Evolutionary conservation across 1,140 invertebrate species (phyloP).

Genomic region (Araneus ventricosus): DNA sequence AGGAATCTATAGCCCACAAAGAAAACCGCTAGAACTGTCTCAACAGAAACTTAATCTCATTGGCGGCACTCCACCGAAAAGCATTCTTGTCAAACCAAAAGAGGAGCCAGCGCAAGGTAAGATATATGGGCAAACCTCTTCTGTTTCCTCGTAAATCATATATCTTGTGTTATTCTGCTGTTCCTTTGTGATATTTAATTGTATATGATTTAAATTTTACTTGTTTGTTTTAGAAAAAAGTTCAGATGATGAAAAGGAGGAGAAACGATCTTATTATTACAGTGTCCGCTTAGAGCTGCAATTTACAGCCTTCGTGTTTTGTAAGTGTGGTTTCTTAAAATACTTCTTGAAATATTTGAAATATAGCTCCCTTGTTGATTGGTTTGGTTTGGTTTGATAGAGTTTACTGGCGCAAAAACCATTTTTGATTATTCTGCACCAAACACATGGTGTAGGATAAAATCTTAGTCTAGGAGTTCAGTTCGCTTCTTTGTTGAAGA

Average conservation of each 20-base stretch:
- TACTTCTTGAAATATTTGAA: background rate
- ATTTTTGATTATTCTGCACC: no score
- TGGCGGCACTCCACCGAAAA: constrained; percentile 49
- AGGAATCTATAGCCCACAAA: constrained; percentile 46
- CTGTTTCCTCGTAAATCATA: background rate
- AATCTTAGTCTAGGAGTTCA: no score
- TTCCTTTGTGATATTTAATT: background rate
- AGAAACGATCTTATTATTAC: constrained; percentile 7
- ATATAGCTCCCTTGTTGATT: no score
- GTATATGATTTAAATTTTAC: background rate
- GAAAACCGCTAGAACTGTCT: background rate
- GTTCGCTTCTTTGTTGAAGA: no score
- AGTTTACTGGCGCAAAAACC: no score
- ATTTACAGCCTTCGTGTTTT: constrained; percentile 66
- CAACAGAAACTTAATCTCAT: constrained; percentile 26
- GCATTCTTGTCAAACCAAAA: constrained; percentile 56
- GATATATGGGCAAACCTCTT: background rate
- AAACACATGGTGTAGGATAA: no score
- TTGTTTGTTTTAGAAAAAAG: constrained; percentile 47
- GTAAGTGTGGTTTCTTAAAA: constrained; percentile 34
- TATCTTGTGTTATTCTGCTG: background rate
- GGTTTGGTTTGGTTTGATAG: no score
- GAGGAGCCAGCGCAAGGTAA: constrained; percentile 40
- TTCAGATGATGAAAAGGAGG: constrained; percentile 51
- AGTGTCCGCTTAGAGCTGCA: constrained; percentile 39